A percentile compares a stretch with the other conserved stretches of the same genome.
Conservation (phyloP, 2,113 vertebrate species). For the Eolophus roseicapilla region DNA sequence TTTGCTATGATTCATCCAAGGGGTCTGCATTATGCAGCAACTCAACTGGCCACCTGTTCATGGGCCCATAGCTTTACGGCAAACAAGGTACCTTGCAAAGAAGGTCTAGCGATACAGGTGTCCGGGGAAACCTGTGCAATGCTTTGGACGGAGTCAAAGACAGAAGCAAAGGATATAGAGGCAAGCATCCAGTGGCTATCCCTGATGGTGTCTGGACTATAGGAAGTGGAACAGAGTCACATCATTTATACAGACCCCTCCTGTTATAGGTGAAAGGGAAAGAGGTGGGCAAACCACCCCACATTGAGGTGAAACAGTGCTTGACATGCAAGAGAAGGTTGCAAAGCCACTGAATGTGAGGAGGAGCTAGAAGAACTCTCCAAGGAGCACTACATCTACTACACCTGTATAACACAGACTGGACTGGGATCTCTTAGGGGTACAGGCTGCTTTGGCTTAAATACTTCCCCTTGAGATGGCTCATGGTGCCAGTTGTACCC, state of each 20-base stretch:
- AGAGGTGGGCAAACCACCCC: background rate
- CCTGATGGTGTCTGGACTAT: background rate
- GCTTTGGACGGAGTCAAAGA: background rate
- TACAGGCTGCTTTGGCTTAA: background rate
- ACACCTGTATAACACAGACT: background rate
- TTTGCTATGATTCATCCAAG: background rate
- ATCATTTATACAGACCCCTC: background rate
- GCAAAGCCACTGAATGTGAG: background rate
- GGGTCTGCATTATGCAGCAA: background rate
- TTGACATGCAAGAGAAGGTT: background rate
- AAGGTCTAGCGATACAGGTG: background rate
- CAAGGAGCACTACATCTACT: background rate
- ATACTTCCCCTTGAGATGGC: background rate
- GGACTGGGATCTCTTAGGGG: background rate
- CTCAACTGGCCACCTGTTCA: background rate
- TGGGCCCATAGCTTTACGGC: background rate
- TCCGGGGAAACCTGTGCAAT: background rate
- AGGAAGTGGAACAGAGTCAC: background rate
- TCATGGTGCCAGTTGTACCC: background rate
- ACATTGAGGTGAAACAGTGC: rapidly evolving
- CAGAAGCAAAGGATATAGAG: background rate
- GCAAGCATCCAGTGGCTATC: background rate
- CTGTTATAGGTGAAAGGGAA: background rate
- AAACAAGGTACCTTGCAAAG: background rate
- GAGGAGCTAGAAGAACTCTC: background rate